Base-by-base conservation (phyloP, 2,113 vertebrate species). In the Nycticryphes semicollaris region DNA sequence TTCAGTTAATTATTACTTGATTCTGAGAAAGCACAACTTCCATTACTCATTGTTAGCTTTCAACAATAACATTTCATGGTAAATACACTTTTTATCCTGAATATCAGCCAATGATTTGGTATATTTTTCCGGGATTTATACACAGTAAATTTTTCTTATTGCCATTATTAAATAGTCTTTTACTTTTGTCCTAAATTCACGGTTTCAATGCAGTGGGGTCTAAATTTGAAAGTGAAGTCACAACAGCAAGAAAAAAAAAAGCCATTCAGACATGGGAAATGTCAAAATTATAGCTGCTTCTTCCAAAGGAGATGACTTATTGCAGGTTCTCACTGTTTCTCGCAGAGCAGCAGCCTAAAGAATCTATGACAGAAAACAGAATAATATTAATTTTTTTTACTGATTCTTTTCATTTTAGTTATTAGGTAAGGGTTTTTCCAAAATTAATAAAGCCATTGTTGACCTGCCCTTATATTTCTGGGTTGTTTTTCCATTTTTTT, bases 361-460 rank as follows among this genome's bases (percentile, higher is more conserved):
- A 60, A 81, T 66, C 39, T 31, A n/a, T 56, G 57, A 83, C 15
- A 91, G 39, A 91, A 87, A 69, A 79, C 3, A 78, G 64, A 39
- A 39, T 39, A 39, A 39, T 39, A 39, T 39, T 39, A 39, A 39
- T 39, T 39, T 39, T 39, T 39, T 39, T 39, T 39, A 39, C 39
- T 12, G 39, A 39, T 39, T 48, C 48, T 92, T 94, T 95, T 91
- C 13, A 72, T 74, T 92, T 84, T 68, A 70, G 15, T n/a, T 56
- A 78, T 51, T 74, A 92, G 27, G 45, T 72, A 68, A 84, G 69
- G 87, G 82, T 89, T 96, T 39, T 94, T 94, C 23, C 25, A 62
- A 70, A 94, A 89, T 94, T 60, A 97, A 95, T 84, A 28, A 68
- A 91, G 48, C 51, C 73, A 82, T 95, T 93, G 76, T 91, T 3